Percentiles rank a stretch among this genome's conserved stretches.
These are phyloP conservation scores for Catagonus wagneri DNA, from an alignment of 2,113 vertebrate species.

Conservation along the genomic window DNA sequence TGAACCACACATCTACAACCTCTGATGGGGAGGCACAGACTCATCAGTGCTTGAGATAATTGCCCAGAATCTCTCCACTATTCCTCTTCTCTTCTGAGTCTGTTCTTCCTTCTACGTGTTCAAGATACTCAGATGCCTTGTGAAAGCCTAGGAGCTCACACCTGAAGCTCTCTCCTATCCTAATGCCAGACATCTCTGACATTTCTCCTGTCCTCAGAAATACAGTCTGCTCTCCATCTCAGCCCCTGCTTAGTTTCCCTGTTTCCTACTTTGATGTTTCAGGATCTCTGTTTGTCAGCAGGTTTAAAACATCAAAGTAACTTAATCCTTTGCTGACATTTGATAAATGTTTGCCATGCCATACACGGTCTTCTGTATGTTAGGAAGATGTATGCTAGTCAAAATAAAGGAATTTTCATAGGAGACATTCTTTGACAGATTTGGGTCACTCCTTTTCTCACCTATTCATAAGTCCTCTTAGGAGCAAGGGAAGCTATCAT, in stretches of 20 bases:
- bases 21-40: too few species aligned
- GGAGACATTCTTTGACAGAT: background rate
- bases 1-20: background rate
- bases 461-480: background rate
- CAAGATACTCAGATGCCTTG: background rate
- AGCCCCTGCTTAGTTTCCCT: background rate
- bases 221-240: background rate
- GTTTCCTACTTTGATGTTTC: background rate
- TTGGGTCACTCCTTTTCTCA: background rate
- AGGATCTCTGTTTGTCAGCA: background rate
- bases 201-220: background rate
- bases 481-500: background rate
- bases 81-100: background rate
- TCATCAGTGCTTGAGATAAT: too few species aligned
- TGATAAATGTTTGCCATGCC: background rate
- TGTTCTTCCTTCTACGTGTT: background rate
- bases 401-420: background rate
- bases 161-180: rapidly evolving
- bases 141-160: background rate
- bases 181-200: rapidly evolving
- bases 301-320: constrained; percentile 36
- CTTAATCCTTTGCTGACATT: background rate
- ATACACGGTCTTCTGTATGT: background rate
- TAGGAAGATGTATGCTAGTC: constrained; percentile 12
- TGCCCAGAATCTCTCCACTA: too few species aligned